Evolutionary conservation across 2,797 vertebrate genomes (phyloP).

Genomic region (Etheostoma nigrum): DNA sequence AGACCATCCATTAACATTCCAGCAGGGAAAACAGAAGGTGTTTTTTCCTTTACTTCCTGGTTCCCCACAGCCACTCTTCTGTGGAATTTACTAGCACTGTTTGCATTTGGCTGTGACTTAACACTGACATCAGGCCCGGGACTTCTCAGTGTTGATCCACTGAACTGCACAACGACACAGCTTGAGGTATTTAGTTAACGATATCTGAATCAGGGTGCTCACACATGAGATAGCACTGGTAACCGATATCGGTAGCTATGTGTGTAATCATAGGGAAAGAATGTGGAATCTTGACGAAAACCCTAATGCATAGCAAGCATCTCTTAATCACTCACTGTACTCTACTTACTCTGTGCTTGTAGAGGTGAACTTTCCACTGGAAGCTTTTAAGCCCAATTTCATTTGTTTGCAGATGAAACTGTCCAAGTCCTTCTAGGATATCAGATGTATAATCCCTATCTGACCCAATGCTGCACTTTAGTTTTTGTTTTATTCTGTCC

Average conservation of each 20-base stretch:
- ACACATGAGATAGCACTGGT: neutral
- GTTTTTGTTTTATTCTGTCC: conserved; percentile 9
- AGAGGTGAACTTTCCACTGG: conserved; percentile 35
- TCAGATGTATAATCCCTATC: neutral
- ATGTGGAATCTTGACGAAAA: conserved; percentile 29
- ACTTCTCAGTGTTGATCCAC: conserved; percentile 23
- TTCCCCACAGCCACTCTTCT: conserved; percentile 4
- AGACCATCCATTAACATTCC: conserved; percentile 75
- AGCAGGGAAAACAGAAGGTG: conserved; percentile 69
- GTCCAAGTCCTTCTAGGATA: conserved; percentile 15
- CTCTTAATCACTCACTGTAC: conserved; percentile 45
- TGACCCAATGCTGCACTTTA: conserved; percentile 34
- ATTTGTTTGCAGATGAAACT: conserved; percentile 28
- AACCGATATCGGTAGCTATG: conserved; percentile 15
- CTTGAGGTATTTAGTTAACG: conserved; percentile 10
- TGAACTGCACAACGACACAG: conserved; percentile 22
- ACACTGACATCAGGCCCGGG: conserved; percentile 42
- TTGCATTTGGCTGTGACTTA: conserved; percentile 57
- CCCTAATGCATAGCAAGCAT: conserved; percentile 13
- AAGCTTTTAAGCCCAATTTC: neutral
- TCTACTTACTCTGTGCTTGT: conserved; percentile 26
- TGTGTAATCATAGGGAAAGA: conserved; percentile 7
- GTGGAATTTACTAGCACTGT: conserved; percentile 69
- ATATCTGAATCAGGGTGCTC: conserved; percentile 6
- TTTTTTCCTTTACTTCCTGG: conserved; percentile 62